Base-by-base conservation (phyloP, 2,888 invertebrate genomes). In the Nemotelus pantherinus region DNA sequence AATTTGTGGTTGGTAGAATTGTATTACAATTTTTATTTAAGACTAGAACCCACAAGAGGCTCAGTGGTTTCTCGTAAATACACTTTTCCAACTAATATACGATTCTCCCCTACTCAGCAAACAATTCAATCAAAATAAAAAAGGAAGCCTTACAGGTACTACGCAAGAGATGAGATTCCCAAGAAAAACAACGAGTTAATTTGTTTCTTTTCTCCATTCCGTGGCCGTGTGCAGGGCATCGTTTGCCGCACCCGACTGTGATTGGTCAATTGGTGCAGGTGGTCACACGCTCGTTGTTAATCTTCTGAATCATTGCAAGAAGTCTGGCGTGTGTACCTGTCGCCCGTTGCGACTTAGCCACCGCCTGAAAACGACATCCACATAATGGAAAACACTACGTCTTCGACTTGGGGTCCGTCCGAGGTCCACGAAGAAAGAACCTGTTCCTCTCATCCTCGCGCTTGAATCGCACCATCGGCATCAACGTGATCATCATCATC, bases 221-320 rank as follows among this genome's bases (percentile, higher is more conserved):
- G n/a, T n/a, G 45, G 48, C 48, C 60, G 48, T 47, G 43, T 60
- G 2, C 48, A 41, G 5, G 39, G 41, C 41, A 39, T 47, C 72
- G 74, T 74, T 48, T 63, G 74, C 63, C 63, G 74, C 74, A 60
- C 74, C 82, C 79, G 55, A 72, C 81, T 82, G 83, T 83, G 84
- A 86, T 86, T 85, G 85, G 85, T 80, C 80, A 80, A 83, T 80
- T 83, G 81, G 84, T 83, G 84, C 85, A 85, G 85, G 85, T 85
- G 85, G 85, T 83, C 86, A 83, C 85, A 82, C 84, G 81, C 79
- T 81, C 79, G 80, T 80, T 80, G 80, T 81, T 80, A 81, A 82
- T 81, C 80, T 81, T 79, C 80, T 79, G 43, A 70, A 70, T 70
- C 70, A 70, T 53, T 53, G 70, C 80, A 77, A 79, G 79, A 80